phyloP scores from a whole-genome alignment of 2,113 vertebrate species.

The Oryzias javanicus region DNA sequence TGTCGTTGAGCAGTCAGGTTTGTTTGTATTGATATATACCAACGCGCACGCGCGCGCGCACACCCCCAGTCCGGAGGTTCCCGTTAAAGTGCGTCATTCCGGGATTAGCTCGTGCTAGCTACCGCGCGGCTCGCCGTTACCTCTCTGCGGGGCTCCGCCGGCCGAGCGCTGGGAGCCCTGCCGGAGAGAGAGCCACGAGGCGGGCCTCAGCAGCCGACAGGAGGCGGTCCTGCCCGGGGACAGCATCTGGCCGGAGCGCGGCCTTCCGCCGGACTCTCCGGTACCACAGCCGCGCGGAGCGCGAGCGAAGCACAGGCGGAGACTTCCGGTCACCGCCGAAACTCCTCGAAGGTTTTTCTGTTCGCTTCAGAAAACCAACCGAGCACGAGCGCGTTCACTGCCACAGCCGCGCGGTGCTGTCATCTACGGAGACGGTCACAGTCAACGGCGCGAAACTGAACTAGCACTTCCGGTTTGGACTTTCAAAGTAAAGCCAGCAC shows the following conservation, averaged over 20 bases:
- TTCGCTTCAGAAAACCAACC: too few relatives aligned
- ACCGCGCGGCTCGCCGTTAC: slow-evolving; percentile 7
- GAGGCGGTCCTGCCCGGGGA: slow-evolving; percentile 42
- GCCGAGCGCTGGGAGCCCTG: slow-evolving; percentile 24
- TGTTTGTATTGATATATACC: too few relatives aligned
- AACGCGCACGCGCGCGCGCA: too few relatives aligned
- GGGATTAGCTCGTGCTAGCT: slow-evolving; percentile 47
- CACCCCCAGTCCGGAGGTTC: neutral
- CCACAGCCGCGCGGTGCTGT: neutral
- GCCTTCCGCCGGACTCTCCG: slow-evolving; percentile 19
- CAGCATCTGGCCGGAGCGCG: slow-evolving; percentile 44
- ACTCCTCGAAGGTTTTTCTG: too few relatives aligned
- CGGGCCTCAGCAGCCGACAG: slow-evolving; percentile 45
- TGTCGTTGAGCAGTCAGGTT: too few relatives aligned
- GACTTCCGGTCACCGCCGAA: neutral
- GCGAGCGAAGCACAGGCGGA: neutral
- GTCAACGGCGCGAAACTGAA: rapidly evolving
- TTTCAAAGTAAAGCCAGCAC: slow-evolving; percentile 35
- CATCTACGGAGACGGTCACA: neutral
- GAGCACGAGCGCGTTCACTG: too few relatives aligned
- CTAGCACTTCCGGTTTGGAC: neutral
- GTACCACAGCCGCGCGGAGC: neutral
- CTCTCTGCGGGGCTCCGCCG: slow-evolving; percentile 34
- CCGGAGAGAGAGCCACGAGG: slow-evolving; percentile 20
- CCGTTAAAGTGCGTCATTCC: slow-evolving; percentile 52